Evolutionary conservation across 2,113 vertebrate species (phyloP).

Genomic region (Neogale vison): DNA sequence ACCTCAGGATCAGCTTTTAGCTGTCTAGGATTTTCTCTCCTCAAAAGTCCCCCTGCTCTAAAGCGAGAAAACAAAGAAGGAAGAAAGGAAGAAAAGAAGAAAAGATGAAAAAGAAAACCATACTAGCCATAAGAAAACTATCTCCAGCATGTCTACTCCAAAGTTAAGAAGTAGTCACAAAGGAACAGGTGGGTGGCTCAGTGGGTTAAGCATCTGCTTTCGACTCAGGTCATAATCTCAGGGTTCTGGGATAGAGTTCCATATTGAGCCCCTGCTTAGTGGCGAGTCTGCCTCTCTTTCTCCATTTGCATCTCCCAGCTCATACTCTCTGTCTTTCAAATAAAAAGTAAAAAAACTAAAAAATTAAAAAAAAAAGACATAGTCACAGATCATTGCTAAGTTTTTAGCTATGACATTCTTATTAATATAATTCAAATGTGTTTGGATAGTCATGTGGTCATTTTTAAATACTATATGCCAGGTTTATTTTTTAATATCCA

Average conservation of each 20-base stretch:
- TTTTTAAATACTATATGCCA: background rate
- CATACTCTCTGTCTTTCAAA: background rate
- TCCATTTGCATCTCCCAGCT: background rate
- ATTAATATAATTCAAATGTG: background rate
- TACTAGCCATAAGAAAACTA: fast-evolving
- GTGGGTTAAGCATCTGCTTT: background rate
- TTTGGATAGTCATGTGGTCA: background rate
- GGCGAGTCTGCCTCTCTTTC: background rate
- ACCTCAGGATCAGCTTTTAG: background rate
- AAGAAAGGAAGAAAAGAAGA: background rate
- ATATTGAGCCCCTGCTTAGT: background rate
- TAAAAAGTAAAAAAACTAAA: background rate
- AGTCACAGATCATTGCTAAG: background rate
- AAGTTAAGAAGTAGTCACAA: no score
- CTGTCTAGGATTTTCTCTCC: background rate
- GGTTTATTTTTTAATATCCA: background rate
- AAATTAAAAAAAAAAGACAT: background rate
- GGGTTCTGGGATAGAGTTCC: background rate
- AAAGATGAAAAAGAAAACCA: background rate
- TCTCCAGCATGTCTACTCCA: no score
- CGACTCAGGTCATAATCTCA: background rate
- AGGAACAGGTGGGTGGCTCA: background rate
- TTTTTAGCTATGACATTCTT: background rate
- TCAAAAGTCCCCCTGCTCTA: background rate
- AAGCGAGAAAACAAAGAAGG: background rate